These are phyloP conservation scores for Dolichopus griseipennis DNA, from an alignment of 2,888 invertebrate species.

Conservation along the genomic window DNA sequence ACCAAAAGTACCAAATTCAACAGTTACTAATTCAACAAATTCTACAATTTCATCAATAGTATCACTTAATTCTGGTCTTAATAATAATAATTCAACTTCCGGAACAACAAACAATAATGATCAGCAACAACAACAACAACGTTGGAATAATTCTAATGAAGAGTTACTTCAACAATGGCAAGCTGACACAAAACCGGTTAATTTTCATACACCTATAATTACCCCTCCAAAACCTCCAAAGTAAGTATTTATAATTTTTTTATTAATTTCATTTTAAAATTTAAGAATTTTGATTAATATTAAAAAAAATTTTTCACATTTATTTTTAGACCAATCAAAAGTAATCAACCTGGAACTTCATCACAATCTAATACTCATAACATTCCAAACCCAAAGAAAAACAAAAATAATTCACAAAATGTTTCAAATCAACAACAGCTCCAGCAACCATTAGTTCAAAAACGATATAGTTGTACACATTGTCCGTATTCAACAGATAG, in stretches of 20 bases:
- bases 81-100: background rate
- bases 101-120: background rate
- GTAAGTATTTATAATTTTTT: background rate
- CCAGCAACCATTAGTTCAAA: slow-evolving; percentile 39
- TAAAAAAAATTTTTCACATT: background rate
- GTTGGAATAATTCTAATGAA: slow-evolving; percentile 2
- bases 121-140: background rate
- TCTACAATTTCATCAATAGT: slow-evolving; percentile 23
- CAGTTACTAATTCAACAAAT: slow-evolving; percentile 24
- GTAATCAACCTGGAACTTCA: slow-evolving; percentile 19
- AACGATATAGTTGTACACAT: slow-evolving; percentile 75
- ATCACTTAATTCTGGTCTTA: slow-evolving; percentile 18
- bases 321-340: background rate
- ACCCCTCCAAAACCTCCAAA: slow-evolving; percentile 5
- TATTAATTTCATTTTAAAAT: background rate
- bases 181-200: background rate
- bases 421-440: slow-evolving; percentile 23
- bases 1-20: slow-evolving; percentile 33
- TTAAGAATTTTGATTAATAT: background rate
- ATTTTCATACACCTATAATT: background rate
- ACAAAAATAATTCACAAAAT: slow-evolving; percentile 12
- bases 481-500: slow-evolving; percentile 89
- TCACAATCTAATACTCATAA: slow-evolving; percentile 28
- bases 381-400: background rate
- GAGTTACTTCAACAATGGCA: slow-evolving; percentile 2